Evolutionary conservation across 2,888 invertebrate species (phyloP).

Genomic region (Nymphalis c-album): DNA sequence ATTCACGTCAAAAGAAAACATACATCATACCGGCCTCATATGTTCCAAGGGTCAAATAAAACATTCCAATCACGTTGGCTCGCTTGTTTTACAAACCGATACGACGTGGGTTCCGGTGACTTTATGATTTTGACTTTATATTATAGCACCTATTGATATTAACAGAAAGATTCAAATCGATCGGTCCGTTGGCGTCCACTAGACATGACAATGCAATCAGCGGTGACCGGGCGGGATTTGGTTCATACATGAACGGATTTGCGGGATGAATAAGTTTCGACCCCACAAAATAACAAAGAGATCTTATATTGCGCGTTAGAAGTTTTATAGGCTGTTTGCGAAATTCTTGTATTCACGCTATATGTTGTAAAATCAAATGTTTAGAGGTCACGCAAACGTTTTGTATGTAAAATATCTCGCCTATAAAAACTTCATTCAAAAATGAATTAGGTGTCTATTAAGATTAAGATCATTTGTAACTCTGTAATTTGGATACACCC

Average conservation of each 20-base stretch:
- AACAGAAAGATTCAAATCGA: conserved; percentile 44
- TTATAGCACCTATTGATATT: conserved; percentile 43
- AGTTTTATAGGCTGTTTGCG: conserved; percentile 74
- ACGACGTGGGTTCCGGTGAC: conserved; percentile 64
- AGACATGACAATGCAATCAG: conserved; percentile 82
- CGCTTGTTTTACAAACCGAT: conserved; percentile 81
- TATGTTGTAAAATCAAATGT: conserved; percentile 29
- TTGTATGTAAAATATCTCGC: not conserved
- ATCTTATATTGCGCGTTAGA: conserved; percentile 70
- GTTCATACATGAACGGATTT: conserved; percentile 81
- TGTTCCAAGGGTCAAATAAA: conserved; percentile 75
- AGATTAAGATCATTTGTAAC: too few species aligned
- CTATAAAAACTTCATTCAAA: too few species aligned
- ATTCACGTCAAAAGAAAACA: conserved; percentile 72
- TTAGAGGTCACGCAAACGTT: not conserved
- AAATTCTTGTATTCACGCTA: conserved; percentile 56
- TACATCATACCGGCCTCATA: conserved; percentile 78
- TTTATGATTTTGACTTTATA: conserved; percentile 36
- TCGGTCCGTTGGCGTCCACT: conserved; percentile 48
- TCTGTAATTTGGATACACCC: not conserved
- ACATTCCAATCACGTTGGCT: conserved; percentile 79
- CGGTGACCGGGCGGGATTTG: conserved; percentile 81
- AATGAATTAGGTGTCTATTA: too few species aligned
- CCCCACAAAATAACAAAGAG: conserved; percentile 79
- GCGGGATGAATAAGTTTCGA: conserved; percentile 81